A percentile compares a stretch with the other conserved stretches of the same genome.
phyloP scores from a whole-genome alignment of 2,888 invertebrate species.

The Ptycholaimellus sp. region DNA sequence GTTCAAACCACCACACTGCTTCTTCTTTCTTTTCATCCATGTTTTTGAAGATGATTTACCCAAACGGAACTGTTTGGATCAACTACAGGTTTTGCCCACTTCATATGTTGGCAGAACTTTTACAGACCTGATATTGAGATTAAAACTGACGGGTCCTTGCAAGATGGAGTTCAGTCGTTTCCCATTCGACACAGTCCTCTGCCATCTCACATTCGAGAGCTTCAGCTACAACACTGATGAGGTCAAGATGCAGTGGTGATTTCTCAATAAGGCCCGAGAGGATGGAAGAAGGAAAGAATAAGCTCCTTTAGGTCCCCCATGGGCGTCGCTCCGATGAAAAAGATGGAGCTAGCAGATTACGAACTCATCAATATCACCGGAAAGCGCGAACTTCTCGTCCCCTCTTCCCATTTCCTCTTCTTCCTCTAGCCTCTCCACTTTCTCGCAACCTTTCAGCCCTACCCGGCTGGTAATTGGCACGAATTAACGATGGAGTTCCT shows the following conservation, averaged over 20 bases:
- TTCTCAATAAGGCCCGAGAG: too few relatives aligned
- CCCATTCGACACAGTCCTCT: conserved; percentile 5
- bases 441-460: background rate
- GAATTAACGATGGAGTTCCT: conserved; percentile 1
- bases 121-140: background rate
- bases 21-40: too few relatives aligned
- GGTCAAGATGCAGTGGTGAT: conserved; percentile 1
- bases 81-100: conserved; percentile 1
- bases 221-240: conserved; percentile 7
- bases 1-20: too few relatives aligned
- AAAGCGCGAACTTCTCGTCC: background rate
- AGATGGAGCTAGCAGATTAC: background rate
- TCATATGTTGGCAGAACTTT: background rate
- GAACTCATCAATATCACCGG: background rate
- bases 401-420: background rate
- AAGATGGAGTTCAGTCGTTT: conserved; percentile 6
- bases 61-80: conserved; percentile 7
- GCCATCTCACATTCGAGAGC: conserved; percentile 6
- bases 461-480: conserved; percentile 1
- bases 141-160: conserved; percentile 6
- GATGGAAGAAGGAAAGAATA: too few relatives aligned
- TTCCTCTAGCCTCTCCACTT: background rate
- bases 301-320: too few relatives aligned
- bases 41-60: conserved; percentile 5
- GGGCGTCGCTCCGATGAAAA: too few relatives aligned